phyloP scores from a whole-genome alignment of 2,888 invertebrate species.

The Nomada fabriciana region DNA sequence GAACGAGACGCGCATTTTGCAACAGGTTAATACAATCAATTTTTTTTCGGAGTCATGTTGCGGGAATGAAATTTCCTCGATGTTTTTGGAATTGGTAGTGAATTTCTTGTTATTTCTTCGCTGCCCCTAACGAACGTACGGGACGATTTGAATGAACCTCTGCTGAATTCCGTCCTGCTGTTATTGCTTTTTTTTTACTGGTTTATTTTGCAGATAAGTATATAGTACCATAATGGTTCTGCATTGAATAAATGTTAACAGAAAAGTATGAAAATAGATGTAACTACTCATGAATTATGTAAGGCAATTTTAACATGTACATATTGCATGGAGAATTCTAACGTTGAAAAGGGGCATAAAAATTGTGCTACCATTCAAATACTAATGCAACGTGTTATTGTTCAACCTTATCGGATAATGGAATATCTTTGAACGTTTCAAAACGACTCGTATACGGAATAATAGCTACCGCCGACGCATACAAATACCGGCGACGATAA shows the following conservation, averaged over 20 bases:
- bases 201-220: neutral
- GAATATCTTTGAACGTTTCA: slow-evolving; percentile 11
- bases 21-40: slow-evolving; percentile 17
- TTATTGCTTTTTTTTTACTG: neutral
- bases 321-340: slow-evolving; percentile 3
- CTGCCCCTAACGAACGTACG: too few species aligned
- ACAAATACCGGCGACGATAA: neutral
- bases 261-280: neutral
- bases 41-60: neutral
- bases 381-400: slow-evolving; percentile 21
- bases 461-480: neutral
- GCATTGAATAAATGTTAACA: neutral
- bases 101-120: neutral
- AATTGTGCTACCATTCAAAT: slow-evolving; percentile 14
- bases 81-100: neutral
- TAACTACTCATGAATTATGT: slow-evolving; percentile 16
- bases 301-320: slow-evolving; percentile 5
- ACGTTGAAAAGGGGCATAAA: neutral
- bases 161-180: slow-evolving; percentile 18
- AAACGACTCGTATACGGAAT: neutral
- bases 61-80: neutral
- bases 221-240: neutral
- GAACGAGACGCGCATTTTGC: slow-evolving; percentile 16
- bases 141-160: neutral
- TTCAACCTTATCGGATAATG: slow-evolving; percentile 24